A percentile compares a stretch with the other conserved stretches of the same genome.
Conservation (phyloP, 2,888 invertebrate genomes). For the Dryobota labecula region DNA sequence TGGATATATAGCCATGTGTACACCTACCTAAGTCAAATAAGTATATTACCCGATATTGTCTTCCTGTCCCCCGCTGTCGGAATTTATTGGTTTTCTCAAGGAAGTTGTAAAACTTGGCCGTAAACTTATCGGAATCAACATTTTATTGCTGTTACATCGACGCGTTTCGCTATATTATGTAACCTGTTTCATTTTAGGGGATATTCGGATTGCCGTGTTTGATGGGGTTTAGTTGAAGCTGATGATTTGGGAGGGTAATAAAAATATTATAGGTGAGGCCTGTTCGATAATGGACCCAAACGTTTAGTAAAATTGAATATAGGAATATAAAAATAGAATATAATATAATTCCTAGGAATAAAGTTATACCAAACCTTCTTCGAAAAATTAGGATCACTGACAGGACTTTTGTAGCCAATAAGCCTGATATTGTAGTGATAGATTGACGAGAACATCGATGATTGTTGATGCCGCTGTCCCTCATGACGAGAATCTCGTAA, state of each 20-base stretch:
- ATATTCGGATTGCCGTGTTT: not conserved
- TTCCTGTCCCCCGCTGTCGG: conserved; percentile 38
- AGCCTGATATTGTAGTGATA: no score
- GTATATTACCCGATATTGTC: conserved; percentile 49
- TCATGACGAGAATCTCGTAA: no score
- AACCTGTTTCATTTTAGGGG: conserved; percentile 34
- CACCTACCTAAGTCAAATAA: no score
- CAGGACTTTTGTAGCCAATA: no score
- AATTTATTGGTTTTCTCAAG: conserved; percentile 64
- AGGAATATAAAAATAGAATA: no score
- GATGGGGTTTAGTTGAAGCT: conserved; percentile 1
- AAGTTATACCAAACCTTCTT: no score
- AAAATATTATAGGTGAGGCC: not conserved
- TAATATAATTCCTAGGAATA: no score
- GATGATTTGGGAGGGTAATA: not conserved
- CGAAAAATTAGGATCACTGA: no score
- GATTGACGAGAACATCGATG: no score
- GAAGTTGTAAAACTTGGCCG: conserved; percentile 68
- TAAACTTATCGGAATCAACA: conserved; percentile 70
- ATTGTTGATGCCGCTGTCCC: no score
- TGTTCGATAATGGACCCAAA: not conserved
- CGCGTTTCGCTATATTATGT: conserved; percentile 49
- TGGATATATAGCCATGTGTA: no score
- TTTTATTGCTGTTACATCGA: conserved; percentile 62
- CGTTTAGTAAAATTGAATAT: no score